A percentile compares a stretch with the other conserved stretches of the same genome.
Evolutionary conservation across 2,888 invertebrate genomes (phyloP).

Genomic region (Lacanobia oleracea): DNA sequence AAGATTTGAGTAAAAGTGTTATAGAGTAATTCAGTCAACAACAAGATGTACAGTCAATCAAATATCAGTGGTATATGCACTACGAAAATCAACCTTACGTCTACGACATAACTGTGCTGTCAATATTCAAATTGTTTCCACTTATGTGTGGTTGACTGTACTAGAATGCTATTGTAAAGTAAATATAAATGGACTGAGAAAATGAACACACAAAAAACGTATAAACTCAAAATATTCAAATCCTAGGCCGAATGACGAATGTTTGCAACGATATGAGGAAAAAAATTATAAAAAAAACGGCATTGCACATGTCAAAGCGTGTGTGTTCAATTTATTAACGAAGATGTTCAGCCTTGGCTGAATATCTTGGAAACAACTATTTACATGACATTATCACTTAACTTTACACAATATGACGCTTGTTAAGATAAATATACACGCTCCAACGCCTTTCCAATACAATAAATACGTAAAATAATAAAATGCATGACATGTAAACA

Average conservation of each 20-base stretch:
- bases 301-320: slow-evolving; percentile 61
- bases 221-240: neutral
- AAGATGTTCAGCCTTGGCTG: slow-evolving; percentile 34
- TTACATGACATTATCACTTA: slow-evolving; percentile 63
- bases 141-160: neutral
- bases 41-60: neutral
- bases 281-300: slow-evolving; percentile 45
- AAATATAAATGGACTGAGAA: neutral
- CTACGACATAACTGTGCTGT: neutral
- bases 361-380: slow-evolving; percentile 51
- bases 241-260: slow-evolving; percentile 37
- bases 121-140: no score
- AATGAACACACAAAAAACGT: neutral
- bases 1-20: slow-evolving; percentile 8
- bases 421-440: slow-evolving; percentile 52
- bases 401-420: slow-evolving; percentile 55
- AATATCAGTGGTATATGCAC: neutral
- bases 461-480: slow-evolving; percentile 54
- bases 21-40: neutral
- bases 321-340: slow-evolving; percentile 31
- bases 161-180: neutral
- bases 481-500: slow-evolving; percentile 66
- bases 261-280: slow-evolving; percentile 19
- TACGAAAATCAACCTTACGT: neutral
- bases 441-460: slow-evolving; percentile 42